Base-by-base conservation (phyloP, 2,797 vertebrate genomes). In the Sebastes umbrosus region DNA sequence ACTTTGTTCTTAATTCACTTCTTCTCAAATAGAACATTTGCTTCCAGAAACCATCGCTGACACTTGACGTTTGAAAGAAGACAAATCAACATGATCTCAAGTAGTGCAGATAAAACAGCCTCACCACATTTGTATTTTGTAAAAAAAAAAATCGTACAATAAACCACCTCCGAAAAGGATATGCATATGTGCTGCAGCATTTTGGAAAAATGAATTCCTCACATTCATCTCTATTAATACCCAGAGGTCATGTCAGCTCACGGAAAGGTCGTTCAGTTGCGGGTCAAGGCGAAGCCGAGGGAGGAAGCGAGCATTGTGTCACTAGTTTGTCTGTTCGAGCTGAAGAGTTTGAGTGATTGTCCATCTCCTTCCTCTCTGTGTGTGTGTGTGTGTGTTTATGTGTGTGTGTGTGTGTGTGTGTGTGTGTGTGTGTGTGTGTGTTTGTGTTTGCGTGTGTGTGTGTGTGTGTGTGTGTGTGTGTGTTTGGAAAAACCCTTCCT, bases 221-320 rank as follows among this genome's bases (percentile, higher is more conserved):
- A 22, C 64, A 54, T 70, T 78, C 58, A 9, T 62, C 18, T 75
- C 73, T 82, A 67, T 80, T 73, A 80, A 78, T 75, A 83, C n/a
- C 11, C 16, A 6, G 63, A 80, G 69, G 74, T 83, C 77, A 43
- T 29, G 66, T 71, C 80, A 29, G 59, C 67, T 4, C 50, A 43
- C 9, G 0, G 25, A 54, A 9, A 64, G 80, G 68, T 80, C 20
- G 8, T 9, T 70, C 32, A 34, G 57, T 13, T 10, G 58, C 76
- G 71, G 83, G 75, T 82, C 80, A 60, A 62, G 29, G 58, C 24
- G 2, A 59, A 72, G 66, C 32, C 14, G 3, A 68, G 31, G 20
- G 20, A 87, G 88, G 82, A 87, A 85, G 77, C 43, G 34, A 67
- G 62, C 82, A 81, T 74, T 77, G 88, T 83, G 77, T 80, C 59